Evolutionary conservation across 2,888 invertebrate species (phyloP).

Genomic region (Drosophila atripex): DNA sequence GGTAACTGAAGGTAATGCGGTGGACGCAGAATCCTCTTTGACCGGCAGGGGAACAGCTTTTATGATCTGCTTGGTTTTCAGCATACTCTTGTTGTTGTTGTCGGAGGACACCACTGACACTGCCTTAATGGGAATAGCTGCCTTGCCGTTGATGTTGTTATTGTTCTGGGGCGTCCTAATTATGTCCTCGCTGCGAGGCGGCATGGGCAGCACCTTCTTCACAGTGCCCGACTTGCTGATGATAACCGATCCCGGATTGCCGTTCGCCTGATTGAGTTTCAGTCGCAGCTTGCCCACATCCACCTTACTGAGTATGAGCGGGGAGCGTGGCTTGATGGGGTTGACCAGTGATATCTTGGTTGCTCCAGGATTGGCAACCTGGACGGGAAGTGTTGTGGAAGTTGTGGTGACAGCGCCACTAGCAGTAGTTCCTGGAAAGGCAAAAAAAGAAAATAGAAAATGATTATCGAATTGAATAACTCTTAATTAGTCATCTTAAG

Average conservation of each 20-base stretch:
- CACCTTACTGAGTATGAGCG: slow-evolving; percentile 63
- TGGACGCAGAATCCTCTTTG: slow-evolving; percentile 6
- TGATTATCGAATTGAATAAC: not conserved
- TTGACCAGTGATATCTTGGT: slow-evolving; percentile 47
- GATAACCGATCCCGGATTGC: slow-evolving; percentile 34
- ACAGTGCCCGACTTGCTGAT: slow-evolving; percentile 19
- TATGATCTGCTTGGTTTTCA: slow-evolving; percentile 10
- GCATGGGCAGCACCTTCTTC: slow-evolving; percentile 6
- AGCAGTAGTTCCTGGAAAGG: not conserved
- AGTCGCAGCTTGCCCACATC: slow-evolving; percentile 64
- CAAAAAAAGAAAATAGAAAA: not conserved
- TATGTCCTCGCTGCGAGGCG: slow-evolving; percentile 2
- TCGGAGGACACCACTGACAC: slow-evolving; percentile 7
- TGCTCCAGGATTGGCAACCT: slow-evolving; percentile 4
- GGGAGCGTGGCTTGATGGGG: slow-evolving; percentile 49
- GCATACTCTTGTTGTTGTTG: slow-evolving; percentile 16
- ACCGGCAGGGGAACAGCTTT: slow-evolving; percentile 11
- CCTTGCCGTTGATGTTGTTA: slow-evolving; percentile 10
- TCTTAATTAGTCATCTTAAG: slow-evolving; percentile 33
- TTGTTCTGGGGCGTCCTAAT: not conserved
- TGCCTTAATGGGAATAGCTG: slow-evolving; percentile 12
- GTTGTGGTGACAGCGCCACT: not conserved
- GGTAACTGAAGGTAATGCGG: not conserved
- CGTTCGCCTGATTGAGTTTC: slow-evolving; percentile 59
- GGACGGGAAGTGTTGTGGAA: slow-evolving; percentile 15